phyloP scores from a whole-genome alignment of 2,797 vertebrate species.

The Muscicapa striata region DNA sequence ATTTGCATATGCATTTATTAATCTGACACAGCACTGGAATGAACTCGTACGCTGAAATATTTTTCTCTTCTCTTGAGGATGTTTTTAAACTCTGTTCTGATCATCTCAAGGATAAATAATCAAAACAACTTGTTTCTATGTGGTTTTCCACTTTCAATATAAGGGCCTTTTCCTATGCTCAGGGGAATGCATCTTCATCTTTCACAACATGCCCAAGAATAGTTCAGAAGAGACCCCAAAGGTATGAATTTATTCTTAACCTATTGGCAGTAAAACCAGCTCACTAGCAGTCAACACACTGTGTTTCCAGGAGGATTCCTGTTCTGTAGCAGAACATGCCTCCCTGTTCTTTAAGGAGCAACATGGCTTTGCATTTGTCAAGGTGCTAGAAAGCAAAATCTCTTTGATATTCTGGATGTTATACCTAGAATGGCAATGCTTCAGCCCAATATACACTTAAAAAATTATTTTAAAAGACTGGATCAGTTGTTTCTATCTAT shows the following conservation, averaged over 20 bases:
- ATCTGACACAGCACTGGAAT: background rate
- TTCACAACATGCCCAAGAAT: background rate
- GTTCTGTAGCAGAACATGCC: background rate
- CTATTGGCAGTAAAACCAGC: background rate
- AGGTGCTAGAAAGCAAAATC: background rate
- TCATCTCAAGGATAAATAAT: background rate
- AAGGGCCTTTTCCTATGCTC: background rate
- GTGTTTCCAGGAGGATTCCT: background rate
- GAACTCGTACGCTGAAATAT: background rate
- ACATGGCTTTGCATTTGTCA: fast-evolving
- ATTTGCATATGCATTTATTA: constrained; percentile 11
- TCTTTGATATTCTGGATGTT: background rate
- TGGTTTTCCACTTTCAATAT: background rate
- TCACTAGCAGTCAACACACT: background rate
- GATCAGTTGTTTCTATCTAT: background rate
- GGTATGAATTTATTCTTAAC: background rate
- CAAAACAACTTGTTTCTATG: background rate
- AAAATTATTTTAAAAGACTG: background rate
- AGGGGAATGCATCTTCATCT: background rate
- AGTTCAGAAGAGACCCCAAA: background rate
- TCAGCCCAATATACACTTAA: background rate
- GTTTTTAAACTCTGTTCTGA: background rate
- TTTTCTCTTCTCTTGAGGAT: background rate
- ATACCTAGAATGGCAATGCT: background rate
- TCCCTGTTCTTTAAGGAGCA: background rate